Conservation (phyloP, 2,113 vertebrate species). For the Petroica traversi region DNA sequence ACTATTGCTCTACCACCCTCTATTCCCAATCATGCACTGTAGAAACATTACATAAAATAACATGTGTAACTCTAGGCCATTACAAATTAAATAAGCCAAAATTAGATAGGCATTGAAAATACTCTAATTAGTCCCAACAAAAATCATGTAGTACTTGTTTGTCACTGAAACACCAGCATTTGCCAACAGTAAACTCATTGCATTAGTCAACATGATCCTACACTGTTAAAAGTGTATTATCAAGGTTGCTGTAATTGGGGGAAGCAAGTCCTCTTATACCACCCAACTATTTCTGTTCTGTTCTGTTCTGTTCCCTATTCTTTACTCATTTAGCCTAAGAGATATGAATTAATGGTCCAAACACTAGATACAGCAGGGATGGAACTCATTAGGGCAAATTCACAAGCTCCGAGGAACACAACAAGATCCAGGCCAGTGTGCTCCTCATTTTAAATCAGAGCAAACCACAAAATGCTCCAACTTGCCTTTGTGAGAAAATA, state of each 20-base stretch:
- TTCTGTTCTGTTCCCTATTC: no score
- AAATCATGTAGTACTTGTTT: background rate
- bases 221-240: background rate
- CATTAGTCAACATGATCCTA: background rate
- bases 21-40: background rate
- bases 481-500: background rate
- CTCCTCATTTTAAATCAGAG: slow-evolving; percentile 27
- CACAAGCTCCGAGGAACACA: background rate
- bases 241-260: background rate
- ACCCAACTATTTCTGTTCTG: background rate
- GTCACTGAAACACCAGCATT: slow-evolving; percentile 5
- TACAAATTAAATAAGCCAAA: background rate
- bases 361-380: background rate
- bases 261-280: background rate
- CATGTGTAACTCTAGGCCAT: background rate
- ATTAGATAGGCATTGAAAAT: background rate
- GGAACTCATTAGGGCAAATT: background rate
- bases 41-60: background rate
- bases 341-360: background rate
- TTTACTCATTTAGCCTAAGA: background rate
- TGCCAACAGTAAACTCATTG: background rate
- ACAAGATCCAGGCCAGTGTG: background rate
- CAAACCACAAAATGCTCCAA: background rate
- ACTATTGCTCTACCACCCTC: background rate
- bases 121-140: background rate